A percentile compares a stretch with the other conserved stretches of the same genome.
Evolutionary conservation across 2,113 vertebrate species (phyloP).

Genomic region (Actinemys pallida): DNA sequence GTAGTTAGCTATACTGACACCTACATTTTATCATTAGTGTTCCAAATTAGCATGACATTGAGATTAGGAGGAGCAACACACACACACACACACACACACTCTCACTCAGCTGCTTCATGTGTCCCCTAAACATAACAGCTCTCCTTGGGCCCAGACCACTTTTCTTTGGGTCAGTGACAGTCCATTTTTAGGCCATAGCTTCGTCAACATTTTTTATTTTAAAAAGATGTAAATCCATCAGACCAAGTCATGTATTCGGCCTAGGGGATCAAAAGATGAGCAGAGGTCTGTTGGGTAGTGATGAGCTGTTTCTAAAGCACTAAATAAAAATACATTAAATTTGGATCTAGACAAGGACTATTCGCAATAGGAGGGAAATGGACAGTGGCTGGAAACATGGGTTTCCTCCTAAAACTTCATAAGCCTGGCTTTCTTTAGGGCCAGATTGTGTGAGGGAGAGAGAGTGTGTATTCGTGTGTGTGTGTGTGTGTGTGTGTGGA

Average conservation of each 20-base stretch:
- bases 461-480: no score
- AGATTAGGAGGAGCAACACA: background rate
- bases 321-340: background rate
- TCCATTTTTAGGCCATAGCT: background rate
- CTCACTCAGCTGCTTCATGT: background rate
- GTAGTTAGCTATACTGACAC: background rate
- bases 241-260: background rate
- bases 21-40: background rate
- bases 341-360: background rate
- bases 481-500: no score
- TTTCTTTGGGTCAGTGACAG: background rate
- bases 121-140: fast-evolving
- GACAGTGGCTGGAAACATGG: background rate
- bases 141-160: background rate
- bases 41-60: background rate
- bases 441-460: no score
- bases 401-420: background rate
- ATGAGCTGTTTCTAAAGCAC: background rate
- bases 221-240: background rate
- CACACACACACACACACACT: background rate
- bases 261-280: background rate
- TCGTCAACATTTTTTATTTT: background rate
- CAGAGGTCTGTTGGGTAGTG: background rate
- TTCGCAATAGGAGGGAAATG: background rate
- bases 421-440: background rate